Conservation (phyloP, 2,888 invertebrate genomes). For the Euproctis similis region DNA sequence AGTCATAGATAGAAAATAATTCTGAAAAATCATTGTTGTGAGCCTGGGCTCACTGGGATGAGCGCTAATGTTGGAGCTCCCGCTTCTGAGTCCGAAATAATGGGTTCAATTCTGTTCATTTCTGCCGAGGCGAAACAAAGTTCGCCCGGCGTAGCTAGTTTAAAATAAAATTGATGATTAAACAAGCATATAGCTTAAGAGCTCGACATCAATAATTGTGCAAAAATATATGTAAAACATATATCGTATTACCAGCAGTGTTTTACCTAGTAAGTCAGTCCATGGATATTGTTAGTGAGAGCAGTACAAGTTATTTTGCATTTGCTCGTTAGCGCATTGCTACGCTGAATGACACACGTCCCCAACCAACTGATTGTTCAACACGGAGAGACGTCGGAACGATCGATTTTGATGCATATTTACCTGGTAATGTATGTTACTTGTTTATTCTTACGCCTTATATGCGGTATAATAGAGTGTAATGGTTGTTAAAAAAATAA, state of each 20-base stretch:
- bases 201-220: neutral
- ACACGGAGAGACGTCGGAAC: constrained; percentile 20
- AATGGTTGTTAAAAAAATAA: constrained; percentile 19
- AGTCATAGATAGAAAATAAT: too few species aligned
- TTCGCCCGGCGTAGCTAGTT: too few species aligned
- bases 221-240: constrained; percentile 15
- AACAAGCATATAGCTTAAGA: too few species aligned
- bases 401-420: constrained; percentile 36
- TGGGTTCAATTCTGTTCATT: too few species aligned
- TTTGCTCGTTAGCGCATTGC: constrained; percentile 72
- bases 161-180: too few species aligned
- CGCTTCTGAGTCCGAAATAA: too few species aligned
- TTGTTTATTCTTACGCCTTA: constrained; percentile 25
- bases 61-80: too few species aligned
- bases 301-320: constrained; percentile 60
- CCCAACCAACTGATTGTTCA: constrained; percentile 48
- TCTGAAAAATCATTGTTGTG: too few species aligned
- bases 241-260: constrained; percentile 30
- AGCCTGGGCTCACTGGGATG: too few species aligned
- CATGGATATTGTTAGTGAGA: constrained; percentile 60
- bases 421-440: constrained; percentile 19
- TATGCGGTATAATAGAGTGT: constrained; percentile 23
- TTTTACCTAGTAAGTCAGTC: constrained; percentile 23
- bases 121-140: too few species aligned
- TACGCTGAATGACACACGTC: constrained; percentile 59